Evolutionary conservation across 2,888 invertebrate genomes (phyloP).

Genomic region (Gortyna flavago): DNA sequence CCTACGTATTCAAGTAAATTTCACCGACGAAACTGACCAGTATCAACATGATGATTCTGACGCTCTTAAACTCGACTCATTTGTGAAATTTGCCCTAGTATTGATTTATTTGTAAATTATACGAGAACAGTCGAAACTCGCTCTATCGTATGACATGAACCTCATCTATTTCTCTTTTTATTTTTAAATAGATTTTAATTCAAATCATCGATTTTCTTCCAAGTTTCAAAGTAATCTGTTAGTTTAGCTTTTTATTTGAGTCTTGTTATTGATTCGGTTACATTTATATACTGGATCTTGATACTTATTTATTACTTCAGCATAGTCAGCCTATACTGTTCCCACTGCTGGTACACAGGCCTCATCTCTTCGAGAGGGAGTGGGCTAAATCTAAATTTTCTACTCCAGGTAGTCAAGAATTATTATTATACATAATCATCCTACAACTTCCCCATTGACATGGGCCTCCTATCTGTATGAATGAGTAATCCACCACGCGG

Average conservation of each 20-base stretch:
- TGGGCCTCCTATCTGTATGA: neutral
- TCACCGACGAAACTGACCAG: neutral
- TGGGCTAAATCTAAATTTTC: too few species aligned
- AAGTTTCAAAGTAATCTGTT: neutral
- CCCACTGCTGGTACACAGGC: too few species aligned
- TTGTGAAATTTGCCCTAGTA: neutral
- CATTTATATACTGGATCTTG: neutral
- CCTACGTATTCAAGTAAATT: neutral
- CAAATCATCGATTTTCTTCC: slow-evolving; percentile 28
- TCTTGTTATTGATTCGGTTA: neutral
- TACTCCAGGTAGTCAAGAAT: too few species aligned
- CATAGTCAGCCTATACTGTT: too few species aligned
- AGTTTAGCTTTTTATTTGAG: neutral
- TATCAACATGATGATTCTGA: too few species aligned
- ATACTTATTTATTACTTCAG: neutral
- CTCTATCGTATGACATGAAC: slow-evolving; percentile 14
- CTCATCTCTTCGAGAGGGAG: too few species aligned
- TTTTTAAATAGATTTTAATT: slow-evolving; percentile 39
- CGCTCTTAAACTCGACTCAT: neutral
- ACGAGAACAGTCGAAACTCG: neutral
- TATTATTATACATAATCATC: neutral
- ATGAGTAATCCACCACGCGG: neutral
- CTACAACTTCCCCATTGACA: too few species aligned
- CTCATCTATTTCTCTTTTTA: neutral
- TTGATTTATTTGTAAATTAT: neutral